Percentiles rank a stretch among this genome's conserved stretches.
Evolutionary conservation across 2,888 invertebrate species (phyloP).

Genomic region (Ormia ochracea): DNA sequence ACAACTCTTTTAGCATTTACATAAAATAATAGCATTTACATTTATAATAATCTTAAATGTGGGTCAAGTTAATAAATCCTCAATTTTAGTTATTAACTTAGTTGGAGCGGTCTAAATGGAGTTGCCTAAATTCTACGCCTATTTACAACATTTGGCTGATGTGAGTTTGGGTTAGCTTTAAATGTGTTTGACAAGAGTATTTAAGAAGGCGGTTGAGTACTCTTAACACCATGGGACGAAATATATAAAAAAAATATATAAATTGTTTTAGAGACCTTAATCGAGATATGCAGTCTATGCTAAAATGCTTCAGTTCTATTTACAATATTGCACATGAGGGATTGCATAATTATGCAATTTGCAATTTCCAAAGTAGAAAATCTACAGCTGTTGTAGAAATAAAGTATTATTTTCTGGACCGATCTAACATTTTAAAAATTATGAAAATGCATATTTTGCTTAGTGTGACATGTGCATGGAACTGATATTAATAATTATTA

Average conservation of each 20-base stretch:
- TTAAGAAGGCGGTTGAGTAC: background rate
- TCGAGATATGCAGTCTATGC: no score
- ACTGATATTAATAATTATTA: no score
- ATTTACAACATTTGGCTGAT: background rate
- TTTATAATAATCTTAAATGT: conserved; percentile 26
- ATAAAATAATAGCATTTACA: background rate
- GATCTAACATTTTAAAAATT: no score
- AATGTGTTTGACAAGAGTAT: conserved; percentile 10
- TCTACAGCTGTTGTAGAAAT: no score
- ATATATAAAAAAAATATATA: background rate
- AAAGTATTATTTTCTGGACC: no score
- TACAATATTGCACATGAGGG: no score
- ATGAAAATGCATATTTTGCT: no score
- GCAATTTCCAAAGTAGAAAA: no score
- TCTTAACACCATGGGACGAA: background rate
- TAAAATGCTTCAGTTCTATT: no score
- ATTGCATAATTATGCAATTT: no score
- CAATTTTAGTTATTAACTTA: conserved; percentile 26
- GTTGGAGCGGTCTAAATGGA: background rate
- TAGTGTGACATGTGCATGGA: no score
- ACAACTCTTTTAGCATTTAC: no score
- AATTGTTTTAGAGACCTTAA: background rate
- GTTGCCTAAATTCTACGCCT: background rate
- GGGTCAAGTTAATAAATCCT: conserved; percentile 33
- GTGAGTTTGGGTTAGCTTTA: background rate